phyloP scores from a whole-genome alignment of 1,140 invertebrate species.

The silkworm (Bombyx mori) region DNA sequence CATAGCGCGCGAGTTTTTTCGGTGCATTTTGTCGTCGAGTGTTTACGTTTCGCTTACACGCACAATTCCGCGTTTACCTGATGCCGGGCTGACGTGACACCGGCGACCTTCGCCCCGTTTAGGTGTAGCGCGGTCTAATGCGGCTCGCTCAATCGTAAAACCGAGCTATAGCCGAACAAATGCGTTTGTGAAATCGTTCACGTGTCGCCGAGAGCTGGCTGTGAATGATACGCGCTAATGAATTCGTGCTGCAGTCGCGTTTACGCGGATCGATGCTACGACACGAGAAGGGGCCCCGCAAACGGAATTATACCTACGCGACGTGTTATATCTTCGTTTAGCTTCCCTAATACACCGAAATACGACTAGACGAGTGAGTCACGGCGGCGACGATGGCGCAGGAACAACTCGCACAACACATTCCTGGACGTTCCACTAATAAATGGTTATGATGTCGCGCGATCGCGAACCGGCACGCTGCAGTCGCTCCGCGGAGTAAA shows the following conservation, averaged over 20 bases:
- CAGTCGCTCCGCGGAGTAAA: constrained; percentile 23
- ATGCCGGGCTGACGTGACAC: constrained; percentile 33
- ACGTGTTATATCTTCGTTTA: constrained; percentile 1
- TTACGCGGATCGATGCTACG: constrained; percentile 4
- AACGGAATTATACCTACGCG: constrained; percentile 6
- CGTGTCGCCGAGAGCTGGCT: no score
- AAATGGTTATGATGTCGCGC: constrained; percentile 5
- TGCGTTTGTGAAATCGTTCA: no score
- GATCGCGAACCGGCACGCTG: constrained; percentile 13
- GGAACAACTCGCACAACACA: constrained; percentile 23
- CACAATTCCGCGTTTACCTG: constrained; percentile 24
- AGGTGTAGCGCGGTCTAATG: constrained; percentile 5
- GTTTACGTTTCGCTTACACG: constrained; percentile 59
- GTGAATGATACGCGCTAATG: background rate
- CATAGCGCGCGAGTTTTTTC: constrained; percentile 50
- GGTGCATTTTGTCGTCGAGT: constrained; percentile 41
- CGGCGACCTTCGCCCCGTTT: constrained; percentile 31
- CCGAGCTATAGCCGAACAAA: no score
- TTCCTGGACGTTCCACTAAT: constrained; percentile 10
- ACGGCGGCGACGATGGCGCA: constrained; percentile 23
- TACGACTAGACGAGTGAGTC: constrained; percentile 32
- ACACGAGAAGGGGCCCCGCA: background rate
- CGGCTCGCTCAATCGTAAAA: constrained; percentile 2
- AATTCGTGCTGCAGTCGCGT: background rate
- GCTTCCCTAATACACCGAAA: constrained; percentile 18